These are phyloP conservation scores for Hofmannophila pseudospretella DNA, from an alignment of 2,888 invertebrate genomes.

Conservation along the genomic window DNA sequence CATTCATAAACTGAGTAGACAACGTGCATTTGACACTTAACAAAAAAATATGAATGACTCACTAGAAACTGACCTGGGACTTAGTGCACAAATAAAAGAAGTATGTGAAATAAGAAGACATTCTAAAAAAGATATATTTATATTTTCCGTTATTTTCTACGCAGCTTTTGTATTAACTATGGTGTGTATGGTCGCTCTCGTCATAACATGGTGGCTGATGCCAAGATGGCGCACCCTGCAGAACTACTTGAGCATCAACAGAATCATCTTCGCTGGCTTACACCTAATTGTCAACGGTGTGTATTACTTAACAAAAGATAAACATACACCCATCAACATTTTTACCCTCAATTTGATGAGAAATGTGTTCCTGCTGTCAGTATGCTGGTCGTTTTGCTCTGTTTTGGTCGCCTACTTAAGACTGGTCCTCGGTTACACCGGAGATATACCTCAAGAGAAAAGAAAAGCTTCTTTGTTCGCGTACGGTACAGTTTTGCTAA, in stretches of 20 bases:
- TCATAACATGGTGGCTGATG: slow-evolving; percentile 20
- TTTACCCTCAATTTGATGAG: neutral
- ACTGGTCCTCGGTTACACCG: slow-evolving; percentile 1
- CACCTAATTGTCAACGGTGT: slow-evolving; percentile 10
- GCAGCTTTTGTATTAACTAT: neutral
- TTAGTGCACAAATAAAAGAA: no score
- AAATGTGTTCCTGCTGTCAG: slow-evolving; percentile 1
- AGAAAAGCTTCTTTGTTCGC: slow-evolving; percentile 7
- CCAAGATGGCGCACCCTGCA: slow-evolving; percentile 28
- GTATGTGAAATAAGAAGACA: no score
- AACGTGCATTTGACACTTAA: no score
- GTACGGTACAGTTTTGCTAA: neutral
- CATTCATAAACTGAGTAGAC: no score
- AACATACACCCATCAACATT: neutral
- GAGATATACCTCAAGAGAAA: slow-evolving; percentile 3
- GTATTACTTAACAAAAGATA: neutral
- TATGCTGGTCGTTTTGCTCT: slow-evolving; percentile 8
- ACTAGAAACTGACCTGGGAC: no score
- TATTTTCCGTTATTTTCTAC: neutral
- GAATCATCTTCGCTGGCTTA: slow-evolving; percentile 21
- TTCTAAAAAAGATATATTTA: no score
- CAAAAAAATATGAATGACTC: no score
- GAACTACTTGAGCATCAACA: slow-evolving; percentile 22
- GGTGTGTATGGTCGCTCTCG: neutral
- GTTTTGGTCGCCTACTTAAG: slow-evolving; percentile 6